Percentiles rank a stretch among this genome's conserved stretches.
Evolutionary conservation across 2,797 vertebrate species (phyloP).

Genomic region (Dicrostonyx torquatus): DNA sequence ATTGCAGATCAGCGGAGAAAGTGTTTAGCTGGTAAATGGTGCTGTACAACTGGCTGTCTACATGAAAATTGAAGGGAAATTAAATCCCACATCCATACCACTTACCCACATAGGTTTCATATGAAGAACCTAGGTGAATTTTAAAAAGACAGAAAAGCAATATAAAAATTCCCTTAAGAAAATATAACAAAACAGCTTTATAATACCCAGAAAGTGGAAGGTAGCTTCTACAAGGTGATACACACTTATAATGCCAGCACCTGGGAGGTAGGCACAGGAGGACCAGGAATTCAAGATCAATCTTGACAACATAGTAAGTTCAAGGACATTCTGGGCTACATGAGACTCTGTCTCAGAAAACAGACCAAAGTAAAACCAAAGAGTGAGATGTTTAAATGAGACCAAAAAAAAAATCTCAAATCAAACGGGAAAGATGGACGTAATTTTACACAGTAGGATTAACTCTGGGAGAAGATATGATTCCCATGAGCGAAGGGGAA

Average conservation of each 20-base stretch:
- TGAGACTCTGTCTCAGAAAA: not conserved
- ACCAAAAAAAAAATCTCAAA: not conserved
- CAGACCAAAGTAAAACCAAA: not conserved
- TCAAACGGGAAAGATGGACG: not conserved
- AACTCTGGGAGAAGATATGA: not conserved
- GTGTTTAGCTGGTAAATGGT: not conserved
- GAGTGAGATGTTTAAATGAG: not conserved
- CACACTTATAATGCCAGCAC: not conserved
- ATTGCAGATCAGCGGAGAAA: not conserved
- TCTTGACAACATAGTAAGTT: not conserved
- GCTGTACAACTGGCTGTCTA: not conserved
- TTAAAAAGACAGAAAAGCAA: not conserved
- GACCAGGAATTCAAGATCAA: not conserved
- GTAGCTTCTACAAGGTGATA: not conserved
- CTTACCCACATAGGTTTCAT: slow-evolving; percentile 6
- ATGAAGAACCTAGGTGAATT: not conserved
- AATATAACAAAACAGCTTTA: slow-evolving; percentile 3
- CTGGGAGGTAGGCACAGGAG: not conserved
- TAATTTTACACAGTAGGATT: slow-evolving; percentile 20
- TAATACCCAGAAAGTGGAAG: not conserved
- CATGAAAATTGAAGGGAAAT: slow-evolving; percentile 17
- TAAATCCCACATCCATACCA: not conserved
- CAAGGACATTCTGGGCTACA: not conserved
- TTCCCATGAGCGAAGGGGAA: not conserved
- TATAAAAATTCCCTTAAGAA: not conserved